Evolutionary conservation across 2,797 vertebrate genomes (phyloP).

Genomic region (Acrossocheilus fasciatus): DNA sequence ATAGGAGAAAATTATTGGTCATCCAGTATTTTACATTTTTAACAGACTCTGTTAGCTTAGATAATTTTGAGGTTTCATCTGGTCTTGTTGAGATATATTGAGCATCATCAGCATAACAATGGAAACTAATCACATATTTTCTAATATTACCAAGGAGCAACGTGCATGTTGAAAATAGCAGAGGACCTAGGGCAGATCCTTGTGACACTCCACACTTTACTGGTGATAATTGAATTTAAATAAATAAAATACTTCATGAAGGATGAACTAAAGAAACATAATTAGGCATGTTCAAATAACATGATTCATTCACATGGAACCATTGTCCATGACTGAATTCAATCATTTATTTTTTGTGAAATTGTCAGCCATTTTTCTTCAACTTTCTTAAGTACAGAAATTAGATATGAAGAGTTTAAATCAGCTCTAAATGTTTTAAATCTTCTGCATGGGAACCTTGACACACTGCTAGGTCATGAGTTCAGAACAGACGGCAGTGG

Average conservation of each 20-base stretch:
- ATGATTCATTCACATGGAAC: neutral
- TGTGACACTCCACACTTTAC: too few relatives aligned
- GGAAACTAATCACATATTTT: too few relatives aligned
- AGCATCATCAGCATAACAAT: too few relatives aligned
- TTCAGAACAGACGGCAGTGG: neutral
- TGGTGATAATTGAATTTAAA: too few relatives aligned
- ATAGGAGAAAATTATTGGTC: too few relatives aligned
- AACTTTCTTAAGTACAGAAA: neutral
- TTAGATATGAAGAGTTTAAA: neutral
- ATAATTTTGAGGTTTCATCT: too few relatives aligned
- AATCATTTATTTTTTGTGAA: neutral
- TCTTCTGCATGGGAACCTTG: neutral
- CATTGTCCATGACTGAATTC: neutral
- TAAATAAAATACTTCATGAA: neutral
- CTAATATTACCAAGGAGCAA: too few relatives aligned
- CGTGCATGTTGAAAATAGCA: too few relatives aligned
- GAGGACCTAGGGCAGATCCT: too few relatives aligned
- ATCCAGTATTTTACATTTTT: too few relatives aligned
- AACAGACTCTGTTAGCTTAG: too few relatives aligned
- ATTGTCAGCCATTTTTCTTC: neutral
- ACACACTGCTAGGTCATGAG: neutral
- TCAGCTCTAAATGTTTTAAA: neutral
- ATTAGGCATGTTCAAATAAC: neutral
- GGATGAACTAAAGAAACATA: neutral
- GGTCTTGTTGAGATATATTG: too few relatives aligned